These are phyloP conservation scores for Phenacoccus solenopsis DNA, from an alignment of 1,140 invertebrate genomes.

Conservation along the genomic window DNA sequence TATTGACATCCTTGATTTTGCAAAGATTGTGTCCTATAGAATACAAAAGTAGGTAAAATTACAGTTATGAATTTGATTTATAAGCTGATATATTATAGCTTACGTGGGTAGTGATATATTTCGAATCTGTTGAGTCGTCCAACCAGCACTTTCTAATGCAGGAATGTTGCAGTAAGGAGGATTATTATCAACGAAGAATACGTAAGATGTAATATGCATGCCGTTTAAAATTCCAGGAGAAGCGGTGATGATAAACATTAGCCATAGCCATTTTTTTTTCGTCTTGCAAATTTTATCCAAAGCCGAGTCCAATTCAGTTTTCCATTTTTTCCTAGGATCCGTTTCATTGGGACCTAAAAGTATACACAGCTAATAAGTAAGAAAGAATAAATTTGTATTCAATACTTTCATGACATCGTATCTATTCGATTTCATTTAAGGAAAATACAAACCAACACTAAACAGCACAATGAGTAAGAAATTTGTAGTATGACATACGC, in stretches of 20 bases:
- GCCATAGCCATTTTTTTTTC: slow-evolving; percentile 15
- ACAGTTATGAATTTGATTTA: too few relatives aligned
- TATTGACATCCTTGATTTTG: neutral
- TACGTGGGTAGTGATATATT: slow-evolving; percentile 33
- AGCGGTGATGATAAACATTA: slow-evolving; percentile 38
- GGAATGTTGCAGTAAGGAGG: slow-evolving; percentile 39
- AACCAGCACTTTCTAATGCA: slow-evolving; percentile 34
- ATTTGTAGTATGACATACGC: too few relatives aligned
- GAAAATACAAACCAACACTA: too few relatives aligned
- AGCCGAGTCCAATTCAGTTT: neutral
- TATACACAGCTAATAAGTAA: too few relatives aligned
- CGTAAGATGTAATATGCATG: slow-evolving; percentile 42
- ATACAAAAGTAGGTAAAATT: too few relatives aligned
- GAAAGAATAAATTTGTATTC: too few relatives aligned
- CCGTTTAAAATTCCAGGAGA: slow-evolving; percentile 41
- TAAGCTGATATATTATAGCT: too few relatives aligned
- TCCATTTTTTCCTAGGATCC: neutral
- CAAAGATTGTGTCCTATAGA: neutral
- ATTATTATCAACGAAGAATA: slow-evolving; percentile 38
- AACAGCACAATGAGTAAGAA: too few relatives aligned
- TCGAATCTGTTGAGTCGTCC: slow-evolving; percentile 37
- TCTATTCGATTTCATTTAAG: too few relatives aligned
- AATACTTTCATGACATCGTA: too few relatives aligned
- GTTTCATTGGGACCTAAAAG: neutral
- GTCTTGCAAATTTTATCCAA: slow-evolving; percentile 4